A percentile compares a stretch with the other conserved stretches of the same genome.
Conservation (phyloP, 2,888 invertebrate genomes). For the Philhelius pedissequus region DNA sequence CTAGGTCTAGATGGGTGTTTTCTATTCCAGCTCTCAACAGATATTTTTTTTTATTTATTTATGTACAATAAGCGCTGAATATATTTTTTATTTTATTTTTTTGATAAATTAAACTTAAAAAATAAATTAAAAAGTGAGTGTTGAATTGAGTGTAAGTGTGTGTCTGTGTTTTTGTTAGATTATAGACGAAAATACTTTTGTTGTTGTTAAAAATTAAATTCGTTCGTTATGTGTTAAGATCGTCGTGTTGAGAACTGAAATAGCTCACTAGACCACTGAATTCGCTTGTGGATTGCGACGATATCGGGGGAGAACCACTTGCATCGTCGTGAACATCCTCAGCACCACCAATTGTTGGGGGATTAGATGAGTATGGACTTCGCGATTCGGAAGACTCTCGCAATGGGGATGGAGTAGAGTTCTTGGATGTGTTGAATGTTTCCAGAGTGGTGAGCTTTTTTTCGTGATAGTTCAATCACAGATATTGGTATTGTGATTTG, state of each 20-base stretch:
- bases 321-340: constrained; percentile 65
- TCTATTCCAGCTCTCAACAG: constrained; percentile 49
- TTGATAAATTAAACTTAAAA: constrained; percentile 55
- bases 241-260: constrained; percentile 94
- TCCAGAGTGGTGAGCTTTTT: constrained; percentile 77
- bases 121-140: constrained; percentile 20
- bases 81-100: neutral
- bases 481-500: constrained; percentile 70
- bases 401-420: constrained; percentile 70
- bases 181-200: constrained; percentile 69
- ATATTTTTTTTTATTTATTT: neutral
- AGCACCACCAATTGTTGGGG: constrained; percentile 59
- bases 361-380: constrained; percentile 71
- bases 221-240: constrained; percentile 87
- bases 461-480: constrained; percentile 72
- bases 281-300: constrained; percentile 82
- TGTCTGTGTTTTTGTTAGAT: constrained; percentile 22
- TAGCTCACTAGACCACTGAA: constrained; percentile 95
- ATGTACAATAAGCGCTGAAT: constrained; percentile 44
- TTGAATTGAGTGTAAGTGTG: constrained; percentile 26
- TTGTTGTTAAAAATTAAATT: constrained; percentile 65
- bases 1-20: neutral
- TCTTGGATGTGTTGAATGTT: constrained; percentile 72
- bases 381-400: constrained; percentile 72
- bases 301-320: constrained; percentile 54